Base-by-base conservation (phyloP, 2,888 invertebrate genomes). In the Zygaena filipendulae region DNA sequence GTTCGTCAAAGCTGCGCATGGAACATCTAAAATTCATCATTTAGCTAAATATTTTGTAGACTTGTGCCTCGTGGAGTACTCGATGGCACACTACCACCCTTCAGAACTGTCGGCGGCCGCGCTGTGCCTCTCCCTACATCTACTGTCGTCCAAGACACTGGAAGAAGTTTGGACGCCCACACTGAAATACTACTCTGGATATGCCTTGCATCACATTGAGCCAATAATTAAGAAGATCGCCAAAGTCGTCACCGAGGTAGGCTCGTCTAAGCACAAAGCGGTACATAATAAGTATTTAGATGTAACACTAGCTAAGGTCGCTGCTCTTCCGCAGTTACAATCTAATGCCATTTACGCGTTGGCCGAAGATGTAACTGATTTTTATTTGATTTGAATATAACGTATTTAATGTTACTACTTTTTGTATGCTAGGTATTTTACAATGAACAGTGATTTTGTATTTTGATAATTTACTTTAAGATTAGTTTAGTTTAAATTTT, bases 41-140 rank as follows among this genome's bases (percentile, higher is more conserved):
- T 75, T 94, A 63, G 92, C 93, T 8, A 97, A 98, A 71, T 98
- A 95, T 61, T 84, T 97, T 32, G 83, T 95, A 50, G 97, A 98
- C 61, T 75, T 95, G 36, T 83, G 89, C 29, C 74, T 95, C 23
- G 66, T 93, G 4, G 91, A 95, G 34, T 93, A 95, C 56, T 80
- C 86, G 8, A 82, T 95, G 81, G 86, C 88, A 11, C 86, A 88
- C 48, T 83, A 89, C 49, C 81, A 83, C 34, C 95, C 97, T 0
- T 97, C 97, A 0, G 82, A 91, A 45, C 81, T 94, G 32, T 91
- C 95, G 21, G 92, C 91, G 5, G 88, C 90, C 3, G 87, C 93
- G 4, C 81, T 92, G 30, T 92, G 88, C 57, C 79, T 95, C 6
- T 84, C 93, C 2, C 56, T 82, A 1, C 59, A 72, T 30, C 49